Evolutionary conservation across 1,140 invertebrate genomes (phyloP).

Genomic region (Heliconius eleuchia): DNA sequence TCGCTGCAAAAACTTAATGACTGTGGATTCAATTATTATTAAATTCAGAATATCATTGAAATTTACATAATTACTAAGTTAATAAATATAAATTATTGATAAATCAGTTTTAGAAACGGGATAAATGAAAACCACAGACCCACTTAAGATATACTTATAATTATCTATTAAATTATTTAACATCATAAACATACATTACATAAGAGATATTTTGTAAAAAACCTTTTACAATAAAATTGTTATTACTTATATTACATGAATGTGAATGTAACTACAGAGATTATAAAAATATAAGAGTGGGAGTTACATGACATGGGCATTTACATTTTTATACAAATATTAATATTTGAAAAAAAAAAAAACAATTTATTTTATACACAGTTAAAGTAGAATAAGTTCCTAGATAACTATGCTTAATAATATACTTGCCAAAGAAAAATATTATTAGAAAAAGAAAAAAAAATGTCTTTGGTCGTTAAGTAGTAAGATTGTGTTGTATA

Average conservation of each 20-base stretch:
- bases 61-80: too few species aligned
- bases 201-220: conserved; percentile 73
- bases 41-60: too few species aligned
- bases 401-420: not conserved
- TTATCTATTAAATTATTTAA: conserved; percentile 64
- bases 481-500: conserved; percentile 27
- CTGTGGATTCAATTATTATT: too few species aligned
- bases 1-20: too few species aligned
- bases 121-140: conserved; percentile 56
- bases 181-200: conserved; percentile 53
- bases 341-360: not conserved
- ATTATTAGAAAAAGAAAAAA: conserved; percentile 16
- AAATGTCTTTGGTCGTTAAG: conserved; percentile 29
- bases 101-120: not conserved
- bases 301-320: conserved; percentile 42
- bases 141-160: conserved; percentile 72
- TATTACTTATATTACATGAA: conserved; percentile 59
- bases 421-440: not conserved
- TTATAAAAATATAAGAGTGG: conserved; percentile 65
- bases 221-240: conserved; percentile 54
- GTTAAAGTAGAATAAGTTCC: not conserved
- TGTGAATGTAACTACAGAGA: conserved; percentile 52
- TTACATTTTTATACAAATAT: conserved; percentile 1
- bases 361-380: not conserved
- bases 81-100: too few species aligned